Evolutionary conservation across 2,888 invertebrate species (phyloP).

Genomic region (Chymomyza amoena): DNA sequence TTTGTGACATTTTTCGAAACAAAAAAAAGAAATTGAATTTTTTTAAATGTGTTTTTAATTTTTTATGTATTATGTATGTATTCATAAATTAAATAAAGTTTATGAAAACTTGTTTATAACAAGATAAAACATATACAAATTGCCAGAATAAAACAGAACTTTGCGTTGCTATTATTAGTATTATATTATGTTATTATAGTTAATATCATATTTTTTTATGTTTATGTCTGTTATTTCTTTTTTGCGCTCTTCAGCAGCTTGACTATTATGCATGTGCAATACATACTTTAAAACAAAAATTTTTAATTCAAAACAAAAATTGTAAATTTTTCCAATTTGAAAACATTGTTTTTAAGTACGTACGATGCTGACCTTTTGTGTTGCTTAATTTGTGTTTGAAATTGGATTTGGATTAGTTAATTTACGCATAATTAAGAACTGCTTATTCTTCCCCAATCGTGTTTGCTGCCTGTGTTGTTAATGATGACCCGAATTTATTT

Average conservation of each 20-base stretch:
- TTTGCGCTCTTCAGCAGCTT: background rate
- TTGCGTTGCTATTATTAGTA: background rate
- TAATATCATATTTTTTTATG: background rate
- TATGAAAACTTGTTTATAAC: slow-evolving; percentile 23
- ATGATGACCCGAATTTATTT: slow-evolving; percentile 51
- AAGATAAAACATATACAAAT: slow-evolving; percentile 30
- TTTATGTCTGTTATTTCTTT: slow-evolving; percentile 10
- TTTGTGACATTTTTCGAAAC: slow-evolving; percentile 17
- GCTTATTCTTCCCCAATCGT: slow-evolving; percentile 26
- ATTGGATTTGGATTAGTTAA: background rate
- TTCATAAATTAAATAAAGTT: slow-evolving; percentile 42
- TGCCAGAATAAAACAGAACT: slow-evolving; percentile 29
- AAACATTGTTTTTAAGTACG: slow-evolving; percentile 1
- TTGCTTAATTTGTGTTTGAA: background rate
- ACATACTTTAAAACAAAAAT: background rate
- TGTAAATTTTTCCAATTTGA: background rate
- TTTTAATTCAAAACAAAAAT: background rate
- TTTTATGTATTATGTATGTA: slow-evolving; percentile 7
- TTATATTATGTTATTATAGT: slow-evolving; percentile 18
- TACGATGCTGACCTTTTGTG: slow-evolving; percentile 6
- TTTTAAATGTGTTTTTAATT: slow-evolving; percentile 37
- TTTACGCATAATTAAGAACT: slow-evolving; percentile 14
- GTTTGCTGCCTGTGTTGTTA: slow-evolving; percentile 18
- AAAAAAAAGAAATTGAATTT: slow-evolving; percentile 17
- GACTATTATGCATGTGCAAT: background rate